Base-by-base conservation (phyloP, 2,888 invertebrate genomes). In the Pilophorus perplexus region DNA sequence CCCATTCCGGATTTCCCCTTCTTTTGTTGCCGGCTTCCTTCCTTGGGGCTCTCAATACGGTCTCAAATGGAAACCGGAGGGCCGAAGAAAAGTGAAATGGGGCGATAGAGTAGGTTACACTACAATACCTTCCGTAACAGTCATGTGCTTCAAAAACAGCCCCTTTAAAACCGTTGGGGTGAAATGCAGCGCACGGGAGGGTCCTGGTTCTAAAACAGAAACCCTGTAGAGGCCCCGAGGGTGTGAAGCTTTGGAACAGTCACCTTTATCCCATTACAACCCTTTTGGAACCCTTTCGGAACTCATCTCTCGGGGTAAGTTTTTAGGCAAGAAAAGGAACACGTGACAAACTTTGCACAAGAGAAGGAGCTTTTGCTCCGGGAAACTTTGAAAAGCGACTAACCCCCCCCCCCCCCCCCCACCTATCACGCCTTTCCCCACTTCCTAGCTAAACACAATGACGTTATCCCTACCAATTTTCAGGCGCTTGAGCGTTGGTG, bases 181-280 rank as follows among this genome's bases (percentile, higher is more conserved):
- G 42, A 14, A 55, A 18, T 2, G 55, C 37, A 20, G 16, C 16
- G 6, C n/a, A 33, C 16, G 28, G 16, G 16, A 44, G 10, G 44
- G 52, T 14, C 27, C 16, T 52, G 44, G 14, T 62, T 62, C 46
- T 62, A 62, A 62, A 62, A 62, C 46, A 46, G 60, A 62, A 62
- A 62, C 46, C 27, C 20, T 62, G 60, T 62, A 62, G 20, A 25
- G 52, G 46, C 27, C 46, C 28, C 60, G 38, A 33, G 18, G 16
- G 25, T 33, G 55, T 14, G 20, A 18, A 38, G 37, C 52, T 28
- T 25, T 14, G 14, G 28, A 14, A 28, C 14, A 10, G 20, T 18
- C 16, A 16, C 28, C 28, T 52, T 52, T 16, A 52, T 52, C 52
- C 52, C 52, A 52, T 52, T 52, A 52, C 14, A 52, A 52, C 52